Conservation (phyloP, 2,888 invertebrate genomes). For the Catocala sponsa region DNA sequence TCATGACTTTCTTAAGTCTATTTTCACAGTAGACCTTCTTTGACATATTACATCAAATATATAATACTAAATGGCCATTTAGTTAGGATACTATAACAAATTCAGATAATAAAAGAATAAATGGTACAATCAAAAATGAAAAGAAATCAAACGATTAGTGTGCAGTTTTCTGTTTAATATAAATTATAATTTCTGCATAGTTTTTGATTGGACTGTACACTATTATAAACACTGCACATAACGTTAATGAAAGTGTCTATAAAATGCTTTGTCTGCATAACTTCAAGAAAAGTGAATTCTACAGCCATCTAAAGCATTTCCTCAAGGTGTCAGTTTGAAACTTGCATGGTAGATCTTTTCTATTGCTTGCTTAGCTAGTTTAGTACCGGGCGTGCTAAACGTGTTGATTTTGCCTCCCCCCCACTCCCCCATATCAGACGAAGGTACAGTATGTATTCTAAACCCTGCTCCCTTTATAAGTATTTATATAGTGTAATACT, state of each 20-base stretch:
- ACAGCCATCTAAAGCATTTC: conserved; percentile 77
- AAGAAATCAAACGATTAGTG: too few species aligned
- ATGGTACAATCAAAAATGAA: too few species aligned
- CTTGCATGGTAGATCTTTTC: conserved; percentile 74
- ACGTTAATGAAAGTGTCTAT: conserved; percentile 6
- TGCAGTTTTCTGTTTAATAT: too few species aligned
- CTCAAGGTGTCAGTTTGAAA: conserved; percentile 54
- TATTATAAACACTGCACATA: background rate
- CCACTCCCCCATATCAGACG: conserved; percentile 66
- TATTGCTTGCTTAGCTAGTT: conserved; percentile 66
- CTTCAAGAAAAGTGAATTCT: conserved; percentile 74
- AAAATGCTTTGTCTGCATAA: conserved; percentile 41
- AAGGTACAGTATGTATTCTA: conserved; percentile 67
- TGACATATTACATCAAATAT: too few species aligned
- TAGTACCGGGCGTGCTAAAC: conserved; percentile 40
- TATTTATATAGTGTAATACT: conserved; percentile 24
- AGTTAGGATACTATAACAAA: too few species aligned
- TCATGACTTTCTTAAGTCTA: too few species aligned
- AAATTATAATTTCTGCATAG: too few species aligned
- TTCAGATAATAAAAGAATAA: too few species aligned
- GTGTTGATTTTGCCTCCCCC: conserved; percentile 52
- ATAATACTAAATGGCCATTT: too few species aligned
- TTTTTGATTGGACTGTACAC: background rate
- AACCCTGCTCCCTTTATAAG: conserved; percentile 43
- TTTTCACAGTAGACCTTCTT: too few species aligned